These are phyloP conservation scores for Hozukius guyotensis DNA, from an alignment of 2,797 vertebrate species.

Conservation along the genomic window DNA sequence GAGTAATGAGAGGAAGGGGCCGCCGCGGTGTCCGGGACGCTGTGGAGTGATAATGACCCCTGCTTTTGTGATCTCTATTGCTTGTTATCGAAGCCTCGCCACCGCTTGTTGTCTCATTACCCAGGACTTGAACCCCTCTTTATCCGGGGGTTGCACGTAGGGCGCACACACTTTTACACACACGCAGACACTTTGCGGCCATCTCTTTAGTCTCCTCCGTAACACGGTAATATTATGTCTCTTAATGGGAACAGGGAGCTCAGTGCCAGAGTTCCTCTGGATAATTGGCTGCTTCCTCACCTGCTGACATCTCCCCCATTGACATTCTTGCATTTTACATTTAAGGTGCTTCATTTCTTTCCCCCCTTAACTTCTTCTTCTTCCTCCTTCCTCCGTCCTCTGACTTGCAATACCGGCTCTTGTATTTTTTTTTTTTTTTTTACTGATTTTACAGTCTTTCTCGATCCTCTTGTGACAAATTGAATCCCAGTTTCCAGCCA, in stretches of 20 bases:
- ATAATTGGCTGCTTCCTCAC: conserved; percentile 90
- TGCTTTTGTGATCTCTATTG: conserved; percentile 78
- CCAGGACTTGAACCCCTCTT: conserved; percentile 54
- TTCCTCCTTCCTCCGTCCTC: conserved; percentile 10
- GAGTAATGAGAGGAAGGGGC: conserved; percentile 73
- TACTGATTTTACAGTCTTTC: conserved; percentile 14
- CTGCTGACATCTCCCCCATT: conserved; percentile 80
- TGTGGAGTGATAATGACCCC: conserved; percentile 57
- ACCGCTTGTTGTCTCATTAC: conserved; percentile 88
- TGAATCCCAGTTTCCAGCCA: conserved; percentile 62
- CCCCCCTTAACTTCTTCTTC: conserved; percentile 18
- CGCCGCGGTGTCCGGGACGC: conserved; percentile 42
- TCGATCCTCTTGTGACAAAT: background rate
- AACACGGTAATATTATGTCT: conserved; percentile 91
- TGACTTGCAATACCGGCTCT: conserved; percentile 3
- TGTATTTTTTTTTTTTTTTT: background rate
- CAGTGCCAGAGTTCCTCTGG: conserved; percentile 86
- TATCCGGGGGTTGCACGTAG: conserved; percentile 40
- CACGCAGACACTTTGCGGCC: conserved; percentile 26
- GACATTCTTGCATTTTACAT: conserved; percentile 75
- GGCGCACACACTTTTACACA: conserved; percentile 1
- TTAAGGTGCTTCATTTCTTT: conserved; percentile 56
- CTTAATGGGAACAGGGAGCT: conserved; percentile 89
- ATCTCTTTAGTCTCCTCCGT: conserved; percentile 75
- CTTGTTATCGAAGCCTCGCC: conserved; percentile 81